A percentile compares a stretch with the other conserved stretches of the same genome.
phyloP scores from a whole-genome alignment of 2,797 vertebrate genomes.

The Botia almorhae region DNA sequence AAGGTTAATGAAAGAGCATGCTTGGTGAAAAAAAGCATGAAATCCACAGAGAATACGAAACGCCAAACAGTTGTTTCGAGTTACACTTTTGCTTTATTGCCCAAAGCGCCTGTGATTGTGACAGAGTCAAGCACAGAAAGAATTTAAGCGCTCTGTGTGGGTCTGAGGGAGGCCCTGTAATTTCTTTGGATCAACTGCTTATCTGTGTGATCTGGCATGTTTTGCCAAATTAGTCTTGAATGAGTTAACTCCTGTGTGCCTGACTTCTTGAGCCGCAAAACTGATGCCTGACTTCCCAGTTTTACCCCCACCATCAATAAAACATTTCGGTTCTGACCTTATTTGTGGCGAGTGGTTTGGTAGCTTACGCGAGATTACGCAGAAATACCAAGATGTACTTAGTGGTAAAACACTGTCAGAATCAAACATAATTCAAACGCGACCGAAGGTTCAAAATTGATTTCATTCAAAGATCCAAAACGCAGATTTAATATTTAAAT shows the following conservation, averaged over 20 bases:
- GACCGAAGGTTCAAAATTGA: constrained; percentile 26
- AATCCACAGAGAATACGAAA: constrained; percentile 53
- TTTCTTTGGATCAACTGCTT: constrained; percentile 40
- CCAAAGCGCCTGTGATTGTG: constrained; percentile 38
- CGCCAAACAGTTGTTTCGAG: constrained; percentile 50
- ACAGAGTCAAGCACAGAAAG: constrained; percentile 33
- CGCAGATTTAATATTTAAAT: not conserved
- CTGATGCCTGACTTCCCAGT: constrained; percentile 37
- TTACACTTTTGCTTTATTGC: constrained; percentile 47
- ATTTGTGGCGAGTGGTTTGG: constrained; percentile 34
- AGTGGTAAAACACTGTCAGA: constrained; percentile 34
- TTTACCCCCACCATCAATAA: constrained; percentile 33
- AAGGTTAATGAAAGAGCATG: constrained; percentile 67
- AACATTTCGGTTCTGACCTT: constrained; percentile 23
- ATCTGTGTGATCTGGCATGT: constrained; percentile 31
- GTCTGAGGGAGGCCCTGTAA: constrained; percentile 5
- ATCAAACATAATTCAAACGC: constrained; percentile 32
- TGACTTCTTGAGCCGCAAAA: not conserved
- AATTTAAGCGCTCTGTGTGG: constrained; percentile 26
- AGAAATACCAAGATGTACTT: constrained; percentile 46
- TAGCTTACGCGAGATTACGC: constrained; percentile 25
- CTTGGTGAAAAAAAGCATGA: constrained; percentile 64
- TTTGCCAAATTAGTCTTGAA: constrained; percentile 34
- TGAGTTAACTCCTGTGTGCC: constrained; percentile 13
- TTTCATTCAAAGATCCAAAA: constrained; percentile 30